phyloP scores from a whole-genome alignment of 2,888 invertebrate genomes.

The Galerucella pusilla region DNA sequence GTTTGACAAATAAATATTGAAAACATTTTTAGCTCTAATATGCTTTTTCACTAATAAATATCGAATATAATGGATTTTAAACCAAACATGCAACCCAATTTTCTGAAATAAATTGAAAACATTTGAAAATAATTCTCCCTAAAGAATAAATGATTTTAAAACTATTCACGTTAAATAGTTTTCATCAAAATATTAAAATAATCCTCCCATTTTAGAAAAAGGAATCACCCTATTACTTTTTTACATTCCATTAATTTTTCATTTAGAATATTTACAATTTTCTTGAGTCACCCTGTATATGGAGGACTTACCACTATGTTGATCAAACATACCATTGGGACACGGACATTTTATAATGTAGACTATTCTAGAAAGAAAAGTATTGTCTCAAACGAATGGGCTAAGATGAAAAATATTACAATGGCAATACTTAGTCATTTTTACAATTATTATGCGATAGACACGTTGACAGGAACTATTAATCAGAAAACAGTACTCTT shows the following conservation, averaged over 20 bases:
- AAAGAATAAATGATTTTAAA: no score
- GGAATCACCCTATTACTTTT: neutral
- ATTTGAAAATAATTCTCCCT: no score
- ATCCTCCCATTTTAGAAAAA: neutral
- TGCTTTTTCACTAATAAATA: no score
- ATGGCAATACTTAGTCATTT: slow-evolving; percentile 1
- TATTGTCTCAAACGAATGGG: slow-evolving; percentile 15
- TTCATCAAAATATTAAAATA: no score
- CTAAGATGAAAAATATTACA: slow-evolving; percentile 10
- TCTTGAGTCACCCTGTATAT: neutral
- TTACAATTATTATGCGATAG: neutral
- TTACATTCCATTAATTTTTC: no score
- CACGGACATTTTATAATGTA: neutral
- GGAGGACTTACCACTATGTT: neutral
- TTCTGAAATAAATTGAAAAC: neutral
- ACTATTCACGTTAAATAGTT: no score
- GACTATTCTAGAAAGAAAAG: slow-evolving; percentile 7
- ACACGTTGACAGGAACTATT: slow-evolving; percentile 10
- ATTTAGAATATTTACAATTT: neutral
- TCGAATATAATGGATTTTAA: no score
- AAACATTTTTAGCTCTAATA: neutral
- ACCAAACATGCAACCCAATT: no score
- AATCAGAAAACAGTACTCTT: slow-evolving; percentile 4
- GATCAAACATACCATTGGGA: slow-evolving; percentile 10
- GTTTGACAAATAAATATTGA: neutral